Percentiles rank a stretch among this genome's conserved stretches.
These are phyloP conservation scores for Sitta europaea DNA, from an alignment of 2,113 vertebrate species.

Conservation along the genomic window DNA sequence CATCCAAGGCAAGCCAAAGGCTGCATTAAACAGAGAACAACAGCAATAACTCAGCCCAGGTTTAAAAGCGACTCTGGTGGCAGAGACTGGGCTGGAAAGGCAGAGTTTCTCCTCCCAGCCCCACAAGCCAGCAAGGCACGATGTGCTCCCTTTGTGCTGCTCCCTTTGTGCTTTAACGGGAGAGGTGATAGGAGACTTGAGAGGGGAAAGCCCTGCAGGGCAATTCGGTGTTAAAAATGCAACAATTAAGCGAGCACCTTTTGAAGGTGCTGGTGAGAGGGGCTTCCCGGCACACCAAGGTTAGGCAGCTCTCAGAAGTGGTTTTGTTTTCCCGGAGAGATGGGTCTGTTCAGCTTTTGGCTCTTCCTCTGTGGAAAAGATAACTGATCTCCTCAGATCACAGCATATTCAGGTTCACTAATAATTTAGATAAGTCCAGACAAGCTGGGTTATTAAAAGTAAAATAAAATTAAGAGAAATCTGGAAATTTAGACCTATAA, in stretches of 20 bases:
- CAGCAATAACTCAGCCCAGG: background rate
- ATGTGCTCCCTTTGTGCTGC: background rate
- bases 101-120: background rate
- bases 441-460: constrained; percentile 36
- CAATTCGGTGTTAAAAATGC: background rate
- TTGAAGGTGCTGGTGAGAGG: constrained; percentile 2
- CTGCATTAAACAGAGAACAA: background rate
- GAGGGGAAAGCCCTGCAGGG: background rate
- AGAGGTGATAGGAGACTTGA: background rate
- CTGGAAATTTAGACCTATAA: constrained; percentile 52
- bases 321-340: constrained; percentile 54
- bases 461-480: constrained; percentile 56
- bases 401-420: constrained; percentile 68
- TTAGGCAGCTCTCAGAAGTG: constrained; percentile 50
- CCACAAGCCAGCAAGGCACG: background rate
- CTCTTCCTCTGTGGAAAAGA: background rate
- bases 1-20: background rate
- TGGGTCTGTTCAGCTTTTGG: constrained; percentile 28
- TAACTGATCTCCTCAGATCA: constrained; percentile 65
- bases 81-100: background rate
- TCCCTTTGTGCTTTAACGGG: background rate
- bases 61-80: background rate
- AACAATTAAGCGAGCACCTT: constrained; percentile 12
- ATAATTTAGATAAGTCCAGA: constrained; percentile 74
- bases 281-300: constrained; percentile 29